phyloP scores from a whole-genome alignment of 2,797 vertebrate species.

The Clarias laeviceps region DNA sequence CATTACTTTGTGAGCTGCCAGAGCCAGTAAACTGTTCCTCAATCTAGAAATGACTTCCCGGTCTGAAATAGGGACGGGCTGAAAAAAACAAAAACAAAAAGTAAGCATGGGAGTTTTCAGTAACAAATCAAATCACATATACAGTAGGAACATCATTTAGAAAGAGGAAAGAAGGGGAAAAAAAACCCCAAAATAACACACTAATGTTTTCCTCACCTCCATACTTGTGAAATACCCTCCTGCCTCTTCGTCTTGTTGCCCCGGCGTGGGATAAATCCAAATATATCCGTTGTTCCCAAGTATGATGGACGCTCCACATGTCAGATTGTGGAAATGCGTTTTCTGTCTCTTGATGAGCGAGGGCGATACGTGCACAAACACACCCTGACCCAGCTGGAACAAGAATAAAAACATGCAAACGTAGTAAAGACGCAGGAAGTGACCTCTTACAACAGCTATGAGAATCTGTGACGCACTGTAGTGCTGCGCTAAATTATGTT shows the following conservation, averaged over 20 bases:
- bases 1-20: slow-evolving; percentile 85
- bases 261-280: slow-evolving; percentile 91
- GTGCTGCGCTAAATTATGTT: background rate
- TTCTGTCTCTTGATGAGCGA: slow-evolving; percentile 96
- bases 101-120: background rate
- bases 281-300: slow-evolving; percentile 94
- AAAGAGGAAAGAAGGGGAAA: no score
- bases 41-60: slow-evolving; percentile 95
- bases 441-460: background rate
- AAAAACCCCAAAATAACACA: no score
- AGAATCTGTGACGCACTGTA: no score
- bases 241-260: slow-evolving; percentile 86
- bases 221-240: slow-evolving; percentile 87
- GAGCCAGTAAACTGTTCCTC: slow-evolving; percentile 89
- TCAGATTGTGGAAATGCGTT: slow-evolving; percentile 95
- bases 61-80: slow-evolving; percentile 86
- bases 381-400: slow-evolving; percentile 89
- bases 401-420: background rate
- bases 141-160: background rate
- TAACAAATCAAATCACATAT: background rate
- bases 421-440: background rate
- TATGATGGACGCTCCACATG: slow-evolving; percentile 92
- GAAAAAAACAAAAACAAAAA: background rate
- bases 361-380: slow-evolving; percentile 90
- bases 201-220: slow-evolving; percentile 75